Evolutionary conservation across 2,797 vertebrate species (phyloP), one percentile per base, ranked within the genome.

Genomic region (Lycodopsis pacificus): DNA sequence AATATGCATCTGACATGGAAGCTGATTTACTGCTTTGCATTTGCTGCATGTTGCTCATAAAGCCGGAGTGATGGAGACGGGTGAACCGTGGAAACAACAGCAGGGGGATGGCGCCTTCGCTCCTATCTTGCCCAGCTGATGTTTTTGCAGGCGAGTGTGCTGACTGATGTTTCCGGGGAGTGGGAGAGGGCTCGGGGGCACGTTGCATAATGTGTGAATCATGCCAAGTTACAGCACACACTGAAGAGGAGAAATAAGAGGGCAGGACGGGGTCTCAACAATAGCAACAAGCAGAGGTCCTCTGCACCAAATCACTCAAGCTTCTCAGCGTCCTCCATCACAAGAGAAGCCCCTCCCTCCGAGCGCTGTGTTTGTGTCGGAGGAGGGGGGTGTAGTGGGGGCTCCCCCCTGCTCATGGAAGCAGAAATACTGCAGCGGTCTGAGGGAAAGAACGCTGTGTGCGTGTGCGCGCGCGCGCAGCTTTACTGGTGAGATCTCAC

Each of bases 131-230:
- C 76, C 74, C 36, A 49, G 49, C 68, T 72, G 54, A 73, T 79
- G 67, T 70, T 75, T 77, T 71, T 61, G 42, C 54, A 25, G 75
- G 56, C 22, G 32, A 49, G 56, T 40, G 77, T 63, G 71, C 64
- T 68, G 59, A 81, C 78, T 79, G 72, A 81, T 71, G 79, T 86
- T 81, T 93, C 73, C 76, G 74, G 63, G 27, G 46, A 42, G 78
- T 57, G 84, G 70, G 76, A 51, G 54, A 77, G 76, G 15, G 69
- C 56, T 66, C 25, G 20, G 59, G 70, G 79, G 62, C 30, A 63
- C 6, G 72, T 93, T 91, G 84, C 53, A 12, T 89, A 91, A 93
- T 66, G 76, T 71, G 76, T 83, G 82, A 77, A 73, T 82, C 61
- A 56, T 71, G 58, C 44, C 2, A 77, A 40, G 65, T 61, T 34